A percentile compares a stretch with the other conserved stretches of the same genome.
phyloP scores from a whole-genome alignment of 2,888 invertebrate genomes.

The Capitulum mitella region DNA sequence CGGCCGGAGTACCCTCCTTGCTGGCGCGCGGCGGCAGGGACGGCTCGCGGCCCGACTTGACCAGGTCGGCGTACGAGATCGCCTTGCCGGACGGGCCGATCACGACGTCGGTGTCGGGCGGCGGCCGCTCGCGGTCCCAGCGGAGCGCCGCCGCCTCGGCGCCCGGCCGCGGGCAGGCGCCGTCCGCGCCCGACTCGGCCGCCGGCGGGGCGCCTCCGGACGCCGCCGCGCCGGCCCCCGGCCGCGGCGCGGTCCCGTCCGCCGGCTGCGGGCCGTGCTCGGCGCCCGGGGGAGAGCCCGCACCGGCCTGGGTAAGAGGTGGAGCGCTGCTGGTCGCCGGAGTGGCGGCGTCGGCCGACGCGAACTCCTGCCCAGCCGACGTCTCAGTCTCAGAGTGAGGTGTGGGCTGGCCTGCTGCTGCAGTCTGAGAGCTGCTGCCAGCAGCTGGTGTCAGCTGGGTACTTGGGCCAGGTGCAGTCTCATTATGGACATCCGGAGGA shows the following conservation, averaged over 20 bases:
- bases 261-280: background rate
- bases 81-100: constrained; percentile 3
- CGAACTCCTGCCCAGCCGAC: background rate
- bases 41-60: background rate
- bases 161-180: background rate
- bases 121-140: background rate
- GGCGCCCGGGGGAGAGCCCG: background rate
- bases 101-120: background rate
- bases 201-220: background rate
- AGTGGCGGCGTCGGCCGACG: constrained; percentile 46
- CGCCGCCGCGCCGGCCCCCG: constrained; percentile 26
- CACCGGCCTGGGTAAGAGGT: background rate
- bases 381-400: background rate
- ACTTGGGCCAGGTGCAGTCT: too few relatives aligned
- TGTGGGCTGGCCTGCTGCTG: background rate
- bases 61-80: constrained; percentile 15
- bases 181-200: background rate
- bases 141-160: background rate
- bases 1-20: constrained; percentile 5
- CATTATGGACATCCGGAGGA: too few relatives aligned
- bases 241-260: background rate
- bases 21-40: background rate
- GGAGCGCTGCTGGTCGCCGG: constrained; percentile 42
- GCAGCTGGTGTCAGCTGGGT: background rate
- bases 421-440: constrained; percentile 38